These are phyloP conservation scores for Hippoglossus hippoglossus DNA, from an alignment of 2,797 vertebrate genomes.

Conservation along the genomic window DNA sequence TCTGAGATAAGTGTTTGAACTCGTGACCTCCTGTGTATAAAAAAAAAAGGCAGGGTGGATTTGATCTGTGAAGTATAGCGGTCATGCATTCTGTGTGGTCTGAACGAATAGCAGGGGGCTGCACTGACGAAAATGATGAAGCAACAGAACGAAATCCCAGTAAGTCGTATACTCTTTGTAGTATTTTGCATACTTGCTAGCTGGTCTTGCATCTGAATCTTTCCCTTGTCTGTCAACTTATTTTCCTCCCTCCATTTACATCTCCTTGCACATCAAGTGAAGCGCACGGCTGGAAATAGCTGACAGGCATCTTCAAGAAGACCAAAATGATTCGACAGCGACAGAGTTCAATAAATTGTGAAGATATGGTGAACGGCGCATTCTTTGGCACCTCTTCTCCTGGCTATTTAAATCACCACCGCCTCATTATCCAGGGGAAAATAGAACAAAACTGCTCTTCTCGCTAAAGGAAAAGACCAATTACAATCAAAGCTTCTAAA, in stretches of 20 bases:
- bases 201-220: slow-evolving; percentile 23
- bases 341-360: slow-evolving; percentile 7
- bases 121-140: slow-evolving; percentile 19
- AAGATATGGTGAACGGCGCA: slow-evolving; percentile 12
- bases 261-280: slow-evolving; percentile 29
- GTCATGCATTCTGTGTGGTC: slow-evolving; percentile 1
- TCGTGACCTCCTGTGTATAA: slow-evolving; percentile 38
- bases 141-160: not conserved
- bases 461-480: slow-evolving; percentile 34
- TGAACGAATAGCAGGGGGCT: slow-evolving; percentile 14
- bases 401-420: slow-evolving; percentile 22
- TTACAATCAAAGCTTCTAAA: slow-evolving; percentile 49
- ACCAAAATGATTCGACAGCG: slow-evolving; percentile 24
- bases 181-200: slow-evolving; percentile 24
- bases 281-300: slow-evolving; percentile 44
- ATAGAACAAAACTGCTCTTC: slow-evolving; percentile 5
- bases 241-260: slow-evolving; percentile 37
- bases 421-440: slow-evolving; percentile 35
- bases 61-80: slow-evolving; percentile 3
- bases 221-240: slow-evolving; percentile 7
- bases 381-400: not conserved
- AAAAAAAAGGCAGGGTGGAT: slow-evolving; percentile 1
- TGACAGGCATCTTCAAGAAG: slow-evolving; percentile 28
- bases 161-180: slow-evolving; percentile 40
- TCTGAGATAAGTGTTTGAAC: slow-evolving; percentile 50